Percentiles rank a stretch among this genome's conserved stretches.
Conservation (phyloP, 92 coral and sea anemone species). For the Phenganax subtilis region DNA sequence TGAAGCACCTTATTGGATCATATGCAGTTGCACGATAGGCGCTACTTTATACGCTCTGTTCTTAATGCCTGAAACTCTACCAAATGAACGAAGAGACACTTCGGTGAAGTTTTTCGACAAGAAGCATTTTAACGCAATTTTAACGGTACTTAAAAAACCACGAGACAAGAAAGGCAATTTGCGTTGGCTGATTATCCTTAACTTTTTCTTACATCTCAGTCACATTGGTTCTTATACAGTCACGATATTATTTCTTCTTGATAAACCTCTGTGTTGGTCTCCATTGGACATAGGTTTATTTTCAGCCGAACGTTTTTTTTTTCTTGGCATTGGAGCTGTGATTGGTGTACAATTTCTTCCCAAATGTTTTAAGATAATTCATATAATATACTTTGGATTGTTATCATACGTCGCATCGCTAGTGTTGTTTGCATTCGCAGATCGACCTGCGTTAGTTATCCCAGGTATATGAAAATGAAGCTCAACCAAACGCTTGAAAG, state of each 20-base stretch:
- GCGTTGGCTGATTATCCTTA: constrained; percentile 15
- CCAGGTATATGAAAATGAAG: constrained; percentile 13
- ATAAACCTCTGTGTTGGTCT: constrained; percentile 31
- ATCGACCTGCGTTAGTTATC: constrained; percentile 12
- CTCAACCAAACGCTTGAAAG: background rate
- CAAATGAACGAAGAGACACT: background rate
- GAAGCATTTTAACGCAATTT: constrained; percentile 31
- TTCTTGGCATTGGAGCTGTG: constrained; percentile 65
- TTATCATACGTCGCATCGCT: constrained; percentile 22
- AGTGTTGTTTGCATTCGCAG: constrained; percentile 30
- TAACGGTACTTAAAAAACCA: constrained; percentile 7
- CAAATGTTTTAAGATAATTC: constrained; percentile 34
- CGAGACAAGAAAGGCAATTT: constrained; percentile 1
- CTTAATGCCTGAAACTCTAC: constrained; percentile 28
- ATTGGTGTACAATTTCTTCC: constrained; percentile 55
- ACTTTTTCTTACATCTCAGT: constrained; percentile 16
- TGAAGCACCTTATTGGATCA: constrained; percentile 19
- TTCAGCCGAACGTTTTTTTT: constrained; percentile 62
- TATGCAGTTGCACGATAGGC: constrained; percentile 1
- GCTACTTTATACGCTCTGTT: constrained; percentile 27
- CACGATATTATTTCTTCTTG: constrained; percentile 31
- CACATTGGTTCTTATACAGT: constrained; percentile 28
- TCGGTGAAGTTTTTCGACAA: constrained; percentile 29
- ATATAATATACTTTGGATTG: constrained; percentile 30
- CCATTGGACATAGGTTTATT: constrained; percentile 33